phyloP scores from a whole-genome alignment of 92 coral and sea anemone genomes.

The Ricordea florida region DNA sequence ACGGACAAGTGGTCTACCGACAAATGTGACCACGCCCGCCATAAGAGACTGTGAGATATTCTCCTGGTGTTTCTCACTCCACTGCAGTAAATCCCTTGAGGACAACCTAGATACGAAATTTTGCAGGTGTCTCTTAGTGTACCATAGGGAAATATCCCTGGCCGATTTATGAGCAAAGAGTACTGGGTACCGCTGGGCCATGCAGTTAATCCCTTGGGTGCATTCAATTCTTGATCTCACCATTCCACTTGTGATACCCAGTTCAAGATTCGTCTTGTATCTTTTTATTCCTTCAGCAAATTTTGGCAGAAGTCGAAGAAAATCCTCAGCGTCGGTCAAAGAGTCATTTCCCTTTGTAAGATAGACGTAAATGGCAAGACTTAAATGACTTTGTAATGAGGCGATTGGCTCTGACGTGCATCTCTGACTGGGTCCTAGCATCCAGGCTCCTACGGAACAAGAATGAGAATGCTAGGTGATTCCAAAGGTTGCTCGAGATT shows the following conservation, averaged over 20 bases:
- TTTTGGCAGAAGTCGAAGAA: conserved; percentile 23
- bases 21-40: conserved; percentile 13
- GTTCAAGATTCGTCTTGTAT: conserved; percentile 53
- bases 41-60: conserved; percentile 21
- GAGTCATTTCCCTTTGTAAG: conserved; percentile 43
- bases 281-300: conserved; percentile 38
- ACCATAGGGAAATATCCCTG: background rate
- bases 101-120: background rate
- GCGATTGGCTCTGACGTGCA: conserved; percentile 53
- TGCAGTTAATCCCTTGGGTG: conserved; percentile 47
- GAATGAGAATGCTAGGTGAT: background rate
- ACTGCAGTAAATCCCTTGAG: background rate
- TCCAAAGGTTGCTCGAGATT: too few relatives aligned
- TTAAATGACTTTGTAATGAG: background rate
- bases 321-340: conserved; percentile 35
- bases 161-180: background rate
- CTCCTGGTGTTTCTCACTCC: conserved; percentile 27
- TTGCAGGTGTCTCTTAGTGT: background rate
- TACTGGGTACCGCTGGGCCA: conserved; percentile 10
- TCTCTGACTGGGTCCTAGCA: conserved; percentile 71
- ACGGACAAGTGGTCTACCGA: conserved; percentile 51
- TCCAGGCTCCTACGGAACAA: conserved; percentile 61
- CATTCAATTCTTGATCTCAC: conserved; percentile 57
- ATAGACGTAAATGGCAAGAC: conserved; percentile 19
- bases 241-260: conserved; percentile 73